A percentile compares a stretch with the other conserved stretches of the same genome.
These are phyloP conservation scores for Agonopterix arenella DNA, from an alignment of 2,888 invertebrate species.

Conservation along the genomic window DNA sequence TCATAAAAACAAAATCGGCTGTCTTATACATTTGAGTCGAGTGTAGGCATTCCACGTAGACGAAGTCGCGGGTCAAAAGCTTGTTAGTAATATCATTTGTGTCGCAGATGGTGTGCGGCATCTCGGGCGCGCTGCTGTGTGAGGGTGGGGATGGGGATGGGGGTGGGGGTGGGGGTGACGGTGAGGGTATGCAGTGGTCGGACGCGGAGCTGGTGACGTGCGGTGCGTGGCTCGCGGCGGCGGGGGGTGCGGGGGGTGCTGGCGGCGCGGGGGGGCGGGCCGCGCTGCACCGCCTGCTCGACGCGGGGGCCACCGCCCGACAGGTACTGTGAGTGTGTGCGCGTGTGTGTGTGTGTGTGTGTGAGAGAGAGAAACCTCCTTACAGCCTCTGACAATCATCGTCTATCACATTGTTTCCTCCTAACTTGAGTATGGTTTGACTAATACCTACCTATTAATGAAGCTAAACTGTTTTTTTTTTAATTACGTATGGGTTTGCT, in stretches of 20 bases:
- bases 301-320: neutral
- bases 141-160: slow-evolving; percentile 1
- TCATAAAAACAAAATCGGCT: no score
- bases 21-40: no score
- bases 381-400: no score
- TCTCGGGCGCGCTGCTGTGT: slow-evolving; percentile 5
- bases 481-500: no score
- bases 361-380: no score
- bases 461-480: no score
- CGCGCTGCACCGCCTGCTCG: neutral
- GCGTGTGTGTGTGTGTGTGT: neutral
- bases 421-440: no score
- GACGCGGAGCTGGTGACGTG: slow-evolving; percentile 12
- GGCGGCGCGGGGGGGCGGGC: neutral
- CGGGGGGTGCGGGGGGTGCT: neutral
- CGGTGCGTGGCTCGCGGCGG: slow-evolving; percentile 3
- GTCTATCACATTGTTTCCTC: no score
- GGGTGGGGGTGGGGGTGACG: slow-evolving; percentile 9
- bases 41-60: no score
- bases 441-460: no score
- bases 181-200: slow-evolving; percentile 16
- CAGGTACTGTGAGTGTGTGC: neutral
- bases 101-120: neutral
- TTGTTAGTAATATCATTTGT: no score
- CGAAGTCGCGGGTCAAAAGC: no score